Base-by-base conservation (phyloP, 2,113 vertebrate species). In the Corythaixoides concolor region DNA sequence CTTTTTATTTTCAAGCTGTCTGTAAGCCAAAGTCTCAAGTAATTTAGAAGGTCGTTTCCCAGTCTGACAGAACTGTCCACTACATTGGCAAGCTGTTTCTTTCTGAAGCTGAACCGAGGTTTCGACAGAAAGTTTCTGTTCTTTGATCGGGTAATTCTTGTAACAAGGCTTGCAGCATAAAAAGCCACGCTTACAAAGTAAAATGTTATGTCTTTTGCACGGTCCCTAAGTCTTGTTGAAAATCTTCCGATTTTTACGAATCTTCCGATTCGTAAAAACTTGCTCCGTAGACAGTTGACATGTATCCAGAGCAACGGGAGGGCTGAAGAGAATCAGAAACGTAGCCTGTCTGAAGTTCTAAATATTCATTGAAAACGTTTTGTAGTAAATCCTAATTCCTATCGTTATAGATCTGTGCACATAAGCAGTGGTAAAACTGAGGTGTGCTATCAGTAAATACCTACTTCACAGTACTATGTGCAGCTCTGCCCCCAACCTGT, bases 341-440 rank as follows among this genome's bases (percentile, higher is more conserved):
- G 2, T 55, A 45, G 12, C 16, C 4, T 1, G 4, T 32, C 45
- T 67, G 37, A 85, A 50, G 15, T 37, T 70, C 41, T 26, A 23
- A 76, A 35, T 0, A 2, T 23, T 81, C 47, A 39, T 28, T 14
- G 30, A 60, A 68, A 73, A 56, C 5, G 8, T 47, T 37, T 13
- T 24, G 13, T 8, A 60, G 28, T 53, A 86, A 90, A 56, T 41
- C 26, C 50, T 49, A 59, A 55, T 59, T 69, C 43, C 26, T 75
- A 11, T 17, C 5, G 1, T 55, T 67, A 41, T 12, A 43, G 17
- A 72, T 17, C 12, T 0, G 2, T 14, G n/a, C 14, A 41, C 5
- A 1, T 7, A 2, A 66, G 52, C 33, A 59, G 33, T 10, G 47
- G 23, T 32, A 68, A 55, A 74, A 37, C 12, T 22, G 49, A 85